Evolutionary conservation across 2,888 invertebrate genomes (phyloP), one percentile per base, ranked within the genome.

Genomic region (Xestia c-nigrum): DNA sequence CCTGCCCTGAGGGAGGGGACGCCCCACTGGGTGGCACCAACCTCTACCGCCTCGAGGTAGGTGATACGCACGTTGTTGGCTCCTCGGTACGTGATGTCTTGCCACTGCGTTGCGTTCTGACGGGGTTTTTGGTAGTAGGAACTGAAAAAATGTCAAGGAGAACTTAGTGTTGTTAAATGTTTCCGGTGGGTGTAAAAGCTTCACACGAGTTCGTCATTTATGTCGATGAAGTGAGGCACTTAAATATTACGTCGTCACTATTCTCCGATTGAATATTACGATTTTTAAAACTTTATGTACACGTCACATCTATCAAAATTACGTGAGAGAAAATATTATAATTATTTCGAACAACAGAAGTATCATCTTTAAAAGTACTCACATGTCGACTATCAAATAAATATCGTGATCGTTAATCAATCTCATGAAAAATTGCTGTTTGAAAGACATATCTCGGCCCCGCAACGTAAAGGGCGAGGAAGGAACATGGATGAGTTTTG

Each of bases 71-170:
- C 94, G 2, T 89, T 89, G 3, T 50, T 16, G 76, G 92, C 94
- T 2, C 95, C 95, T 0, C 91, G 92, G 89, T 91, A 96, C 0
- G 88, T 74, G 12, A 94, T 87, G 81, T 96, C 95, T 86, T 95
- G 93, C 66, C 89, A 91, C 74, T 96, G 96, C 0, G 94, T 80
- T 0, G 92, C 76, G 82, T 94, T 94, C 21, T 52, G 0, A 84
- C 40, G 0, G 92, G 83, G 14, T 86, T 80, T 92, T 81, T 91
- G 90, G 74, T 80, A 83, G 50, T 82, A 82, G 14, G 68, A 76
- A 38, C 85, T 85, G 73, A 40, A 63, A 63, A 1, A 10, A 38
- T 19, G 57, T 57, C 12, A 24, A 14, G 6, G 6, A 6, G 16
- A 6, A 57, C 12, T 57, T 57, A 24, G 14, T 57, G 24, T 31